phyloP scores from a whole-genome alignment of 2,888 invertebrate genomes.

The Platycnemis pennipes region DNA sequence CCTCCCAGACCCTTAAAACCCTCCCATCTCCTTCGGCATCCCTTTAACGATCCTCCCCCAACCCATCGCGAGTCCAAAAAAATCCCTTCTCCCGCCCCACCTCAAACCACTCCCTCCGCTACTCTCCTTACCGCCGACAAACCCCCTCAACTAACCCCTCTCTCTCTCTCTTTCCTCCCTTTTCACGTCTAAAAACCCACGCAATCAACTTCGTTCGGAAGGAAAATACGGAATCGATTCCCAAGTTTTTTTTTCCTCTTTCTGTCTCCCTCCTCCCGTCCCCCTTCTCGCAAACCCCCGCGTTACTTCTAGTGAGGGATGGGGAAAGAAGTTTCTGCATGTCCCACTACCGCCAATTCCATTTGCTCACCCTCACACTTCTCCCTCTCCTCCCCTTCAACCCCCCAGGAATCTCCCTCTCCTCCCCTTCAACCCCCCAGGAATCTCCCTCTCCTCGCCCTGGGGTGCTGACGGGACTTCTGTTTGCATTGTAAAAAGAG shows the following conservation, averaged over 20 bases:
- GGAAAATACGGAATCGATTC: constrained; percentile 24
- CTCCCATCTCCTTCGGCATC: not conserved
- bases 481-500: constrained; percentile 36
- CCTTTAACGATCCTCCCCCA: not conserved
- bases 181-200: not conserved
- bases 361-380: not conserved
- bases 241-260: not conserved
- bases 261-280: not conserved
- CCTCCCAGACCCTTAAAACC: not conserved
- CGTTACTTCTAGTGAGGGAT: not conserved
- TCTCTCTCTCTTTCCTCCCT: too few relatives aligned
- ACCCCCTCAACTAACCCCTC: too few relatives aligned
- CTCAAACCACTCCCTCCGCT: too few relatives aligned
- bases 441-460: not conserved
- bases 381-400: not conserved
- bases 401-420: not conserved
- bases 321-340: not conserved
- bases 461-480: not conserved
- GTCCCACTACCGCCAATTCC: not conserved
- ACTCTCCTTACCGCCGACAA: too few relatives aligned
- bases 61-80: too few relatives aligned
- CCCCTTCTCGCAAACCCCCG: not conserved
- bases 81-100: too few relatives aligned
- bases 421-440: not conserved
- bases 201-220: not conserved